Evolutionary conservation across 2,888 invertebrate genomes (phyloP).

Genomic region (Cinara cedri): DNA sequence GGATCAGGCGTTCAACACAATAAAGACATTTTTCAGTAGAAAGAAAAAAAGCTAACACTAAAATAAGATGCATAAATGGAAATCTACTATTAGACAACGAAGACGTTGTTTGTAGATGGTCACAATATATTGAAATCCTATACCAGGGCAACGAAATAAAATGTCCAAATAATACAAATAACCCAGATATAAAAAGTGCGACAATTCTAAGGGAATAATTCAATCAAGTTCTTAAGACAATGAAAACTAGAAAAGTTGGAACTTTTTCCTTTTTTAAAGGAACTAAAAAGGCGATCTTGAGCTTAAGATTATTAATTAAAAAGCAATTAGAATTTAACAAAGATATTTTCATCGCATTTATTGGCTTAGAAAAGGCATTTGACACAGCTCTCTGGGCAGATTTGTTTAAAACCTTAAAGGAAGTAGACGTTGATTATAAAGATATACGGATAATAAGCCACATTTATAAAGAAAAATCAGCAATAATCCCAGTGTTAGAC

Average conservation of each 20-base stretch:
- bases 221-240: slow-evolving; percentile 12
- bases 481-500: slow-evolving; percentile 19
- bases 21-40: no score
- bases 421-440: slow-evolving; percentile 5
- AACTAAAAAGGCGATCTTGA: neutral
- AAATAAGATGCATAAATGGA: neutral
- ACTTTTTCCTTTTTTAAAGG: neutral
- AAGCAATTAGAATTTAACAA: neutral
- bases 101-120: slow-evolving; percentile 5
- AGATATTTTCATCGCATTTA: slow-evolving; percentile 1
- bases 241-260: neutral
- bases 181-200: neutral
- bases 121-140: neutral
- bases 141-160: neutral
- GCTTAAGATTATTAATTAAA: neutral
- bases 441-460: neutral
- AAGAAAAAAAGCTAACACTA: no score
- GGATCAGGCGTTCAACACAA: no score
- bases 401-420: slow-evolving; percentile 15
- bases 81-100: slow-evolving; percentile 5
- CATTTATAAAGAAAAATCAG: slow-evolving; percentile 20
- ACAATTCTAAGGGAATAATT: slow-evolving; percentile 4
- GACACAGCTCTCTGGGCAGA: slow-evolving; percentile 1
- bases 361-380: slow-evolving; percentile 11
- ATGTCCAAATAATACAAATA: neutral